Conservation (phyloP, 2,113 vertebrate species). For the Perognathus longimembris region DNA sequence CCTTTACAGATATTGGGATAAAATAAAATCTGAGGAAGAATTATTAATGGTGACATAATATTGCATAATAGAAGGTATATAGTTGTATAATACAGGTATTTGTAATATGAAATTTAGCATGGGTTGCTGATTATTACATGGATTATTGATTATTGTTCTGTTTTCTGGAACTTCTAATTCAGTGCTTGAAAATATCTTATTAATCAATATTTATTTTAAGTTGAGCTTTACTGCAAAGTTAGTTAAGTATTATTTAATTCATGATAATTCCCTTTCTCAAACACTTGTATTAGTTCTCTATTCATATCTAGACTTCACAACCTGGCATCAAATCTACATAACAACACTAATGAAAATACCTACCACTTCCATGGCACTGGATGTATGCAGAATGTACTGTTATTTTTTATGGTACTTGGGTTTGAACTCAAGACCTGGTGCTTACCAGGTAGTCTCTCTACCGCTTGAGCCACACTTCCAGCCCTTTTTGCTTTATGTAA, state of each 20-base stretch:
- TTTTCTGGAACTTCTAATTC: constrained; percentile 40
- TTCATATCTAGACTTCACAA: neutral
- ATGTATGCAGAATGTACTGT: neutral
- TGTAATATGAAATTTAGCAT: constrained; percentile 62
- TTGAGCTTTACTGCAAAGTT: neutral
- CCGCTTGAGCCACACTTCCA: too few relatives aligned
- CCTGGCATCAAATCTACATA: neutral
- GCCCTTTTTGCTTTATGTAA: too few relatives aligned
- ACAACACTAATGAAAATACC: neutral
- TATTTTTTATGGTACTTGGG: too few relatives aligned
- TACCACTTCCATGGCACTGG: constrained; percentile 15
- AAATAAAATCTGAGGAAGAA: constrained; percentile 54
- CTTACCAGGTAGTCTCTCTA: too few relatives aligned
- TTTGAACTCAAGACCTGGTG: too few relatives aligned
- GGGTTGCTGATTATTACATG: neutral
- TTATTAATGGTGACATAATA: constrained; percentile 38
- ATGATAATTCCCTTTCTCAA: neutral
- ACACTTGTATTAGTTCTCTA: neutral
- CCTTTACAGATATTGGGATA: constrained; percentile 31
- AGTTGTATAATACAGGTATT: constrained; percentile 38
- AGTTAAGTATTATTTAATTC: constrained; percentile 33
- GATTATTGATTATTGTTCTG: neutral
- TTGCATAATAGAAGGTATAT: constrained; percentile 7
- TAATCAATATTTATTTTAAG: constrained; percentile 34
- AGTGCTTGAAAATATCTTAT: constrained; percentile 39